A percentile compares a stretch with the other conserved stretches of the same genome.
phyloP scores from a whole-genome alignment of 2,113 vertebrate genomes.

The Carettochelys insculpta region DNA sequence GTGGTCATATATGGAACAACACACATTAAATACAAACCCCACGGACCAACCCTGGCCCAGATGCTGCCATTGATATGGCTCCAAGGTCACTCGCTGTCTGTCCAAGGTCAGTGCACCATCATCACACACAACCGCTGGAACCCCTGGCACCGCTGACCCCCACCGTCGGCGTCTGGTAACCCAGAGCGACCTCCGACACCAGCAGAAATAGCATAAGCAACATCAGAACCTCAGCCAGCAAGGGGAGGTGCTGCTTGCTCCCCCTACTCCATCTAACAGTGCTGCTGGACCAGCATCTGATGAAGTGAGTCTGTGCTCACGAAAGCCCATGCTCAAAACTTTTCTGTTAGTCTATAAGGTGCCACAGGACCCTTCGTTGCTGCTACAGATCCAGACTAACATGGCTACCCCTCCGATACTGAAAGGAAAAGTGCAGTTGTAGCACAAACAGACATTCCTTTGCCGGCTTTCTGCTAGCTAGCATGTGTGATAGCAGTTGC shows the following conservation, averaged over 20 bases:
- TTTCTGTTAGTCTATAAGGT: too few relatives aligned
- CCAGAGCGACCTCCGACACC: neutral
- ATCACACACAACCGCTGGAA: neutral
- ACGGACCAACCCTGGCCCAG: neutral
- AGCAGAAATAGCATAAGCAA: neutral
- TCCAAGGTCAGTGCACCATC: neutral
- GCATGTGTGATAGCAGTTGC: neutral
- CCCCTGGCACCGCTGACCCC: neutral
- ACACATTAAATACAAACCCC: neutral
- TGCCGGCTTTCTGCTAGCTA: too few relatives aligned
- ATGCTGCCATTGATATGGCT: neutral
- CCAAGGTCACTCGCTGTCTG: neutral
- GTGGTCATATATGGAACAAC: neutral
- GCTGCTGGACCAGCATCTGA: too few relatives aligned
- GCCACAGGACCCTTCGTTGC: too few relatives aligned
- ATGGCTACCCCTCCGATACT: too few relatives aligned
- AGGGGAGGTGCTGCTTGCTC: neutral
- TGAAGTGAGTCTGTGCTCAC: too few relatives aligned
- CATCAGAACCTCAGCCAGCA: neutral
- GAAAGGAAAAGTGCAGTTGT: neutral
- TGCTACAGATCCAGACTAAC: too few relatives aligned
- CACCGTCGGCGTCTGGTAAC: neutral
- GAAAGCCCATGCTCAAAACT: too few relatives aligned
- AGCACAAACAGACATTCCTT: neutral
- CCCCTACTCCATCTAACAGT: neutral